Evolutionary conservation across 2,113 vertebrate species (phyloP).

Genomic region (Trematomus loennbergii): DNA sequence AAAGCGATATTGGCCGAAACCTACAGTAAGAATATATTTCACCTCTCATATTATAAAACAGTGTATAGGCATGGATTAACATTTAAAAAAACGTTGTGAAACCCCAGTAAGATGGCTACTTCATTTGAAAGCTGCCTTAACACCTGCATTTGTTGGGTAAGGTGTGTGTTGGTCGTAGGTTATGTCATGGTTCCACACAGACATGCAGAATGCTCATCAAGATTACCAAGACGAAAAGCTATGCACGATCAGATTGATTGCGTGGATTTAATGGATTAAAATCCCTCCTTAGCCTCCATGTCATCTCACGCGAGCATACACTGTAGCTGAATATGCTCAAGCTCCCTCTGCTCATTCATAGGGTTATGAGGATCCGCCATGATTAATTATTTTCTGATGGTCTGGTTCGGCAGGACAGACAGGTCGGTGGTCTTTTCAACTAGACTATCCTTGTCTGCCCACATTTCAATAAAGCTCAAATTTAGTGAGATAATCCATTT

Average conservation of each 20-base stretch:
- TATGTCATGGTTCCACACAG: slow-evolving; percentile 11
- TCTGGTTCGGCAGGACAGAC: slow-evolving; percentile 19
- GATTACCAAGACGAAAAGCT: slow-evolving; percentile 58
- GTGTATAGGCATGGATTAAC: not conserved
- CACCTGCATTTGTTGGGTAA: not conserved
- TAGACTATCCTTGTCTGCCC: slow-evolving; percentile 35
- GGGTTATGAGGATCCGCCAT: not conserved
- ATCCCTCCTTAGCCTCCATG: slow-evolving; percentile 53
- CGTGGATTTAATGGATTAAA: slow-evolving; percentile 75
- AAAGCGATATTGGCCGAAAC: not conserved
- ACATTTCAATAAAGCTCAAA: slow-evolving; percentile 74
- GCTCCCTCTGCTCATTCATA: slow-evolving; percentile 1
- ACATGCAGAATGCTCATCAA: slow-evolving; percentile 51
- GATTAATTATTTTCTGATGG: not conserved
- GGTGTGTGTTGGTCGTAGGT: not conserved
- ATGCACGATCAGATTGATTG: slow-evolving; percentile 40
- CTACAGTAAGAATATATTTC: not conserved
- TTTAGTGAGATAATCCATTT: slow-evolving; percentile 80
- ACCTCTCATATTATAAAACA: not conserved
- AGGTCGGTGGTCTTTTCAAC: slow-evolving; percentile 55
- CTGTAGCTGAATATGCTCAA: slow-evolving; percentile 22
- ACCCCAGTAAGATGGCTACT: not conserved
- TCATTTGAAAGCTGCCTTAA: not conserved
- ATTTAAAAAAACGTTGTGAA: not conserved
- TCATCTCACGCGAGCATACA: slow-evolving; percentile 44